Evolutionary conservation across 2,113 vertebrate genomes (phyloP).

Genomic region (Indicator maculatus): DNA sequence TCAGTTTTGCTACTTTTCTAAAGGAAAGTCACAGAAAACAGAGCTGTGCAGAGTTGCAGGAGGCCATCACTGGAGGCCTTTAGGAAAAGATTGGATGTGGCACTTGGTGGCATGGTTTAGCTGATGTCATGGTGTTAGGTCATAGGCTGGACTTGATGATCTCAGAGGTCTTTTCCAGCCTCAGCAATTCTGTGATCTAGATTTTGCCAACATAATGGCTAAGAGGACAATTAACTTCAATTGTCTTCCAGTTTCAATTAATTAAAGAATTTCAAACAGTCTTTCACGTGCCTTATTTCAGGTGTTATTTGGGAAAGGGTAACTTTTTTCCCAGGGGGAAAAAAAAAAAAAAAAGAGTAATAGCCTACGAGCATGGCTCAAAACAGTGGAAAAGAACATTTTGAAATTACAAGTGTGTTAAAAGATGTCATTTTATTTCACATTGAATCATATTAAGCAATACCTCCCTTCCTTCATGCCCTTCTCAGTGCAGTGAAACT

Average conservation of each 20-base stretch:
- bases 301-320: neutral
- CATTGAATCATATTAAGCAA: neutral
- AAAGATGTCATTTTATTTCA: neutral
- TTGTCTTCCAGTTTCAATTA: conserved; percentile 20
- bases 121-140: too few species aligned
- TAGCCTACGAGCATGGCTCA: neutral
- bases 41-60: neutral
- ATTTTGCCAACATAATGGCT: conserved; percentile 39
- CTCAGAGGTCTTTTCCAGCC: too few species aligned
- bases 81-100: too few species aligned
- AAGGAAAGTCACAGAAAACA: neutral
- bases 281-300: conserved; percentile 4
- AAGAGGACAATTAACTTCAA: conserved; percentile 14
- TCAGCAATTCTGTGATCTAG: neutral
- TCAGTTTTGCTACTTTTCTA: conserved; percentile 30
- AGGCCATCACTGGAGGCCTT: neutral
- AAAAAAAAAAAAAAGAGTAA: neutral
- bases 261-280: neutral
- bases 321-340: neutral
- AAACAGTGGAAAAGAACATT: neutral
- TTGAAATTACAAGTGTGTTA: neutral
- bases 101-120: too few species aligned
- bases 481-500: neutral
- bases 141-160: too few species aligned
- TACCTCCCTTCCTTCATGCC: neutral